Conservation (phyloP, 2,113 vertebrate species). For the Engraulis encrasicolus region DNA sequence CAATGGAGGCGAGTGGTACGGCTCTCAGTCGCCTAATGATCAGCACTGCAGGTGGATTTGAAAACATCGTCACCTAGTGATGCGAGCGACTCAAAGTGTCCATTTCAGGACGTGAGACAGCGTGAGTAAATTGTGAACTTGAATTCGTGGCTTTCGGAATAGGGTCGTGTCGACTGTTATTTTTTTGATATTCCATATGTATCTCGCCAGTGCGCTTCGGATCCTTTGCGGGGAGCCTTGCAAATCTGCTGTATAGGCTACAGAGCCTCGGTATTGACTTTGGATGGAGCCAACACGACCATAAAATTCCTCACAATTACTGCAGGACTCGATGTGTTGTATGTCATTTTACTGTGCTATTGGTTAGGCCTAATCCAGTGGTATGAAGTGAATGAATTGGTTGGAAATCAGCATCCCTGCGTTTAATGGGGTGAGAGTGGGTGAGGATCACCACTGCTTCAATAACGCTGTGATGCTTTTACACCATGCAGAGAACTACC, state of each 20-base stretch:
- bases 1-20: conserved; percentile 48
- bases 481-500: conserved; percentile 25
- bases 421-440: conserved; percentile 18
- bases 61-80: conserved; percentile 55
- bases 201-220: not conserved
- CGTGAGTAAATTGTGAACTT: not conserved
- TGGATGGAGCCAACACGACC: not conserved
- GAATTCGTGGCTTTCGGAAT: not conserved
- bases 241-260: not conserved
- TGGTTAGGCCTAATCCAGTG: not conserved
- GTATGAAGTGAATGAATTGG: not conserved
- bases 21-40: conserved; percentile 63
- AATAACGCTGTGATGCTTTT: conserved; percentile 26
- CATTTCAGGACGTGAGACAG: not conserved
- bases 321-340: conserved; percentile 53
- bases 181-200: not conserved
- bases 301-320: not conserved
- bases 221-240: conserved; percentile 7
- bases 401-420: not conserved
- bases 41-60: conserved; percentile 61
- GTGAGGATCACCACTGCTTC: conserved; percentile 6
- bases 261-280: not conserved
- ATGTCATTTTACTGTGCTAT: conserved; percentile 15
- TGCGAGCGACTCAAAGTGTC: conserved; percentile 39
- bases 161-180: not conserved